phyloP scores from a whole-genome alignment of 2,888 invertebrate genomes.

The Elysia crispata region DNA sequence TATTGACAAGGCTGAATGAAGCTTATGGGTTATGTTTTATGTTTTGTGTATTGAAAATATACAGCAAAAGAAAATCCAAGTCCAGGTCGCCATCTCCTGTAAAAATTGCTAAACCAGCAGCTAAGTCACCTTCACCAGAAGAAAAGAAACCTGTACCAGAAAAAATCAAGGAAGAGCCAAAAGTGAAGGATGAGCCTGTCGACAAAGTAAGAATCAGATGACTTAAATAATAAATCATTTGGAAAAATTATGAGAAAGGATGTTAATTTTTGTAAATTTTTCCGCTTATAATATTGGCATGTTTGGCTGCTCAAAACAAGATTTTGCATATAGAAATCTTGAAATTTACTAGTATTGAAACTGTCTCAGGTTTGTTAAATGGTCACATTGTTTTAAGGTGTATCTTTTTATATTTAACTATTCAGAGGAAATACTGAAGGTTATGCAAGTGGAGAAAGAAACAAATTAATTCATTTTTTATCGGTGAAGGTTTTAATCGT shows the following conservation, averaged over 20 bases:
- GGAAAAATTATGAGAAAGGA: neutral
- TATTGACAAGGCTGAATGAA: neutral
- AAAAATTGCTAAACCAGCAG: slow-evolving; percentile 32
- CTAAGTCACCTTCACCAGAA: slow-evolving; percentile 61
- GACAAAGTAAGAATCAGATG: slow-evolving; percentile 66
- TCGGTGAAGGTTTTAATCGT: too few species aligned
- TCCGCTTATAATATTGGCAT: neutral
- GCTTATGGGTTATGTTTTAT: too few species aligned
- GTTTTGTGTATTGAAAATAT: slow-evolving; percentile 35
- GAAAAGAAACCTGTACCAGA: slow-evolving; percentile 66
- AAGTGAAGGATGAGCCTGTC: slow-evolving; percentile 74
- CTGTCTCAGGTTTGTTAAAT: too few species aligned
- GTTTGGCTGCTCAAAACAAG: neutral
- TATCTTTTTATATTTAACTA: too few species aligned
- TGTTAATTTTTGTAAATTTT: neutral
- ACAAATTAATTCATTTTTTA: too few species aligned
- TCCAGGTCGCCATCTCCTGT: slow-evolving; percentile 45
- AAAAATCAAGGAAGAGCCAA: slow-evolving; percentile 24
- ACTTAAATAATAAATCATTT: neutral
- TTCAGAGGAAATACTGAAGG: too few species aligned
- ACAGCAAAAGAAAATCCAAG: slow-evolving; percentile 47
- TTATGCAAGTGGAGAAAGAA: too few species aligned
- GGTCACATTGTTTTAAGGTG: too few species aligned
- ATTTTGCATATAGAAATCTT: too few species aligned
- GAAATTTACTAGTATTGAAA: too few species aligned